Evolutionary conservation across 2,113 vertebrate genomes (phyloP), one percentile per base, ranked within the genome.

Genomic region (Oreocharis arfaki): DNA sequence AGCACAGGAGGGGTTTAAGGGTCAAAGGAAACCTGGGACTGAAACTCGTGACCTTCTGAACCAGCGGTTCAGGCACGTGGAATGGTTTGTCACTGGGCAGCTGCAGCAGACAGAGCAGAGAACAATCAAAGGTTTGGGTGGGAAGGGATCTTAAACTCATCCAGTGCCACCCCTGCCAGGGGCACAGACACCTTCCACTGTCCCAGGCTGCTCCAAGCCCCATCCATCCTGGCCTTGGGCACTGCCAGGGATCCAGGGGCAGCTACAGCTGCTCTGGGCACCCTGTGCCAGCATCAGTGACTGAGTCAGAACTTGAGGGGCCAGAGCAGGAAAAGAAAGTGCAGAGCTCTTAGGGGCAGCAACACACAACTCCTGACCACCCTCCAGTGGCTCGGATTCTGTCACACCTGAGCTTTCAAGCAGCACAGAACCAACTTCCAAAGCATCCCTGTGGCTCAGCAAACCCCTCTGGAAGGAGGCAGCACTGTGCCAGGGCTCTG

Each of bases 401-500:
- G 8, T 11, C 5, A 63, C 44, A 41, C 3, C 5, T 0, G 11
- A 1, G 23, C 9, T 44, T 61, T 63, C 53, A 53, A 63, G 39
- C 32, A 59, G 32, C 64, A 61, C 19, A 77, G 47, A 64, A 84
- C 37, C 44, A 69, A 19, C 20, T n/a, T 63, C 13, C 55, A 17
- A 20, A 55, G 56, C 7, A 59, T 7, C 28, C 27, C 15, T 1
- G 17, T 3, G 33, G 35, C 30, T 70, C 56, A 61, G 2, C 37
- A 7, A 27, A 4, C 18, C 24, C 19, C 27, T 24, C 18, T 1
- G 13, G 53, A 37, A 41, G 46, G 6, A 8, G 12, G 4, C 16
- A 32, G 30, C 1, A 5, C 50, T 3, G 7, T 4, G 1, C 16
- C 1, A 24, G 21, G 20, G 46, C 37, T 23, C 41, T 55, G 20